A percentile compares a stretch with the other conserved stretches of the same genome.
These are phyloP conservation scores for Graptemys geographica DNA, from an alignment of 2,797 vertebrate genomes.

Conservation along the genomic window DNA sequence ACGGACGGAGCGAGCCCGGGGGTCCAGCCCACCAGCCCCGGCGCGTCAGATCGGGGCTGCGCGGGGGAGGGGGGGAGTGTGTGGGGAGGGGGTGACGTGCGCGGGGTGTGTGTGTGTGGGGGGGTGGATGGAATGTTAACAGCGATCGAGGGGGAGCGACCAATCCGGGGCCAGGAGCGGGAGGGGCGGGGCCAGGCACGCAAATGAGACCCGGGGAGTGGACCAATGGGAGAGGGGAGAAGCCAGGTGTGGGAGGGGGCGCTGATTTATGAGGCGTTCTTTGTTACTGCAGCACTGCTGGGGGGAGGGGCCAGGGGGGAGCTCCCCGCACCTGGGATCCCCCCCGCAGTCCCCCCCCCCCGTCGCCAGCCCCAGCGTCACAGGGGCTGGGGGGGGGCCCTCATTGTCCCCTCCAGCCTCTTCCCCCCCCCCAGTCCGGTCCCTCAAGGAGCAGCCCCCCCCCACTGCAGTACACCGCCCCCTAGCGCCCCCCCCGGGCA, in stretches of 20 bases:
- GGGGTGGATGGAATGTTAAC: background rate
- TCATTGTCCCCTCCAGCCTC: background rate
- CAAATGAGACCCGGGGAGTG: background rate
- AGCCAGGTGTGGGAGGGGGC: background rate
- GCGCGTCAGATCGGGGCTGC: background rate
- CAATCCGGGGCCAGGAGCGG: background rate
- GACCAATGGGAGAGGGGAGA: background rate
- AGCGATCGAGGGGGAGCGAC: constrained; percentile 10
- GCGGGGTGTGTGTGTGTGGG: too few relatives aligned
- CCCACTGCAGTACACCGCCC: too few relatives aligned
- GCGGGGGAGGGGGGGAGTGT: background rate
- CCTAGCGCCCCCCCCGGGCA: too few relatives aligned
- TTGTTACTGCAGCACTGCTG: constrained; percentile 39
- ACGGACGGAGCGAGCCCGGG: background rate
- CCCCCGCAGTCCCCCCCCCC: background rate
- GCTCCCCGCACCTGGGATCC: background rate
- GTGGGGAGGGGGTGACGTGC: background rate
- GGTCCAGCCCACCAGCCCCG: background rate
- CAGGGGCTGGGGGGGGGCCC: background rate
- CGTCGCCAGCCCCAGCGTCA: background rate
- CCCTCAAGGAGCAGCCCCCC: too few relatives aligned
- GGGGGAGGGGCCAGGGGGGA: background rate
- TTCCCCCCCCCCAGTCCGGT: too few relatives aligned
- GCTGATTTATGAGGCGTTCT: constrained; percentile 34
- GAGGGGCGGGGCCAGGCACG: background rate